phyloP scores from a whole-genome alignment of 1,140 invertebrate species.

The Cotesia vestalis region DNA sequence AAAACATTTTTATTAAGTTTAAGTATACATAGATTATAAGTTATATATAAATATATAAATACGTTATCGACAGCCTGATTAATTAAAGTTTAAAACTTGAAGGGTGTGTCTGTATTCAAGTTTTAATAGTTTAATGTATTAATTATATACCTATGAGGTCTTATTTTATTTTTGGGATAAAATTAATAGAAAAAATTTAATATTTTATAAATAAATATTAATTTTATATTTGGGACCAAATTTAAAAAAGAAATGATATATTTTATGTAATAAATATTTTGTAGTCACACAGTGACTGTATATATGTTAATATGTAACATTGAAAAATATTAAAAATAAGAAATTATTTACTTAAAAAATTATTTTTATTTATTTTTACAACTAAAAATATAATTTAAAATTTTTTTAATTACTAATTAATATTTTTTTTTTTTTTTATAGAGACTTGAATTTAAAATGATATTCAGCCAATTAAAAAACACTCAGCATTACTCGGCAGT shows the following conservation, averaged over 20 bases:
- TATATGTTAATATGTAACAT: constrained; percentile 59
- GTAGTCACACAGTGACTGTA: constrained; percentile 59
- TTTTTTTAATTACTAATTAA: too few species aligned
- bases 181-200: too few species aligned
- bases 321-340: constrained; percentile 36
- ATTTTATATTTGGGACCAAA: constrained; percentile 32
- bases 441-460: too few species aligned
- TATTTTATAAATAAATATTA: background rate
- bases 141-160: background rate
- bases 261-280: constrained; percentile 38
- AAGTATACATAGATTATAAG: too few species aligned
- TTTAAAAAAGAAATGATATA: constrained; percentile 20
- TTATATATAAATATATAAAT: constrained; percentile 6
- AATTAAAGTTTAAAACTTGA: constrained; percentile 10
- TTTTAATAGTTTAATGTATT: background rate
- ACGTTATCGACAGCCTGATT: constrained; percentile 1
- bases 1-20: too few species aligned
- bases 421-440: too few species aligned
- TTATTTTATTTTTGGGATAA: background rate
- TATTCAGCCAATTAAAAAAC: too few species aligned
- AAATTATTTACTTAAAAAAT: constrained; percentile 36
- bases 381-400: background rate
- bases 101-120: constrained; percentile 11
- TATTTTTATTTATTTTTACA: background rate
- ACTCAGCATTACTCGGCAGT: too few species aligned